Base-by-base conservation (phyloP, 2,888 invertebrate species). In the Caenorhabditis sulstoni region DNA sequence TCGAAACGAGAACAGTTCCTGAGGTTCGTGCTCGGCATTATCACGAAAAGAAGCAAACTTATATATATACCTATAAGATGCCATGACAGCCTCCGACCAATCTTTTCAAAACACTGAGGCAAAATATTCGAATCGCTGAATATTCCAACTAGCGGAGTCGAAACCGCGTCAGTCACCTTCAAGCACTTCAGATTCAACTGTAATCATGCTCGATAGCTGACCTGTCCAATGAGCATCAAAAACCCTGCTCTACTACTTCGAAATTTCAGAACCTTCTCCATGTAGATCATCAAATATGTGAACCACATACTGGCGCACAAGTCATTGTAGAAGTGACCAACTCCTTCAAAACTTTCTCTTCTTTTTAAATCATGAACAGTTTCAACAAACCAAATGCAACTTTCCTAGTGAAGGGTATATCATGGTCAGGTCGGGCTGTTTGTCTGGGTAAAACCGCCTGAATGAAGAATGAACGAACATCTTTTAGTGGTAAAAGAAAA, bases 231-330 rank as follows among this genome's bases (percentile, higher is more conserved):
- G 78, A 96, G 92, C 91, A 96, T 93, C 62, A 95, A 91, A 57
- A 93, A 91, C 29, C 93, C 93, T 1, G 93, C 89, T 39, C 71
- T 68, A 35, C 81, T 82, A 35, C 84, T 85, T 47, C 80, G 73
- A 53, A 88, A 73, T 45, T 81, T 81, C 18, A 88, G 58, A 9
- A 88, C 93, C 86, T 92, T 91, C 81, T 93, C 93, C 86, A 95
- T 94, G 91, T 94, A 96, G 62, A 96, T 94, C 86, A 96, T 92
- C 55, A 95, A 93, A 91, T 96, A 96, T 1, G 95, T 95, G 91
- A 96, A 96, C 96, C 96, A 96, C 93, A 96, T 94, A 76, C 95
- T 94, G 18, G 96, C 95, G 91, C 95, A 95, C 49, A 96, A 93
- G 91, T 97, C 96, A 91, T 96, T 97, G 86, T 95, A 93, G 59